A percentile compares a stretch with the other conserved stretches of the same genome.
Conservation (phyloP, 2,113 vertebrate species). For the Scophthalmus maximus region DNA sequence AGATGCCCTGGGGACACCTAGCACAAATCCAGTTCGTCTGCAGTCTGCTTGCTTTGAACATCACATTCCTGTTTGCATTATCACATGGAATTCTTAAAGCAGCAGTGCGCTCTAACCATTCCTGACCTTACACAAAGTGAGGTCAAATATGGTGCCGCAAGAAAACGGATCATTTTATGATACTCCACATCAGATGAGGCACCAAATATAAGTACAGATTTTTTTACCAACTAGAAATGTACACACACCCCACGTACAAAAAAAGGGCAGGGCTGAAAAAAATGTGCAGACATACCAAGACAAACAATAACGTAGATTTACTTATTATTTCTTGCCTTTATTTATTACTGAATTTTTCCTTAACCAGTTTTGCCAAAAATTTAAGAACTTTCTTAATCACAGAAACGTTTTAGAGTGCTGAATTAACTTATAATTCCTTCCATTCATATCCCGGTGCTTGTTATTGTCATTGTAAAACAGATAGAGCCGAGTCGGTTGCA, state of each 20-base stretch:
- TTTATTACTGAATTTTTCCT: too few relatives aligned
- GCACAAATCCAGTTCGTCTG: constrained; percentile 5
- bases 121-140: neutral
- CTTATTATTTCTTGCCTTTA: too few relatives aligned
- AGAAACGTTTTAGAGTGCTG: too few relatives aligned
- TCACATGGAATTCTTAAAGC: constrained; percentile 17
- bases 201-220: neutral
- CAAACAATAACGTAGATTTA: too few relatives aligned
- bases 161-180: neutral
- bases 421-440: too few relatives aligned
- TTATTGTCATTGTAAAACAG: too few relatives aligned
- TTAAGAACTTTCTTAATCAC: too few relatives aligned
- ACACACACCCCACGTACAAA: neutral
- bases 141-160: neutral
- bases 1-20: constrained; percentile 13
- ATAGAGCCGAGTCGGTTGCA: too few relatives aligned
- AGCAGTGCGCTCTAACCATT: constrained; percentile 8
- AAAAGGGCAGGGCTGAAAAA: too few relatives aligned
- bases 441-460: too few relatives aligned
- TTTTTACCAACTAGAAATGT: neutral
- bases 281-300: neutral
- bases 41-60: constrained; percentile 3
- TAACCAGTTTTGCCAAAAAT: too few relatives aligned
- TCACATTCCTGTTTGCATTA: neutral
- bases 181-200: neutral